These are phyloP conservation scores for Dicaeum eximium DNA, from an alignment of 2,113 vertebrate genomes.

Conservation along the genomic window DNA sequence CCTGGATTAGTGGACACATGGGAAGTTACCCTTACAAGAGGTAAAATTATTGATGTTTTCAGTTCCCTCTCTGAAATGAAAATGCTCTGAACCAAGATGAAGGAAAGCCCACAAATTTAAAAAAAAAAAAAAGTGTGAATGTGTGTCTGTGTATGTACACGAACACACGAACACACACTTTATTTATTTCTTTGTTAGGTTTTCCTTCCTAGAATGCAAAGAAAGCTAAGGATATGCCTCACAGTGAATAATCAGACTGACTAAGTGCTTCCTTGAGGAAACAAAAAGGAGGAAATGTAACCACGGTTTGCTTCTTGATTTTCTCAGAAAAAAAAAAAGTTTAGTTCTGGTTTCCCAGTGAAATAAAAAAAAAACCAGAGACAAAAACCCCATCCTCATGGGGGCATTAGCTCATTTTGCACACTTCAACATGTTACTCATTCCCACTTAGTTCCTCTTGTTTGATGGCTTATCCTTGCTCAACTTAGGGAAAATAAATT, in stretches of 20 bases:
- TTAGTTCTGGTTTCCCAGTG: background rate
- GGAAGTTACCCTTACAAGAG: background rate
- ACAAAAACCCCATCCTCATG: background rate
- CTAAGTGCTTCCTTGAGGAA: conserved; percentile 25
- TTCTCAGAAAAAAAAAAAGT: background rate
- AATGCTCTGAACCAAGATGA: background rate
- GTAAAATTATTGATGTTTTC: background rate
- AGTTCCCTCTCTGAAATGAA: background rate
- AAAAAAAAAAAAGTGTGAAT: background rate
- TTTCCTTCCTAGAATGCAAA: conserved; percentile 42
- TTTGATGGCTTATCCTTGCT: background rate
- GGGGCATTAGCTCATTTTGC: conserved; percentile 15
- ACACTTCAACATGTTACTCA: background rate
- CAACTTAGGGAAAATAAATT: background rate
- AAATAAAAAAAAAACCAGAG: background rate
- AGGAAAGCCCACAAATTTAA: background rate
- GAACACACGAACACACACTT: accelerated
- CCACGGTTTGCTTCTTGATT: background rate
- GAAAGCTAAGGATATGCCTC: background rate
- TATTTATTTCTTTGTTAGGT: background rate
- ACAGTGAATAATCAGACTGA: conserved; percentile 13
- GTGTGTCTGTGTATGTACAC: accelerated
- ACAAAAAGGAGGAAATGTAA: conserved; percentile 6
- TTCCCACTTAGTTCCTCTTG: conserved; percentile 1
- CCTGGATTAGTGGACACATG: background rate